A percentile compares a stretch with the other conserved stretches of the same genome.
phyloP scores from a whole-genome alignment of 2,797 vertebrate genomes.

The Muscicapa comitata region DNA sequence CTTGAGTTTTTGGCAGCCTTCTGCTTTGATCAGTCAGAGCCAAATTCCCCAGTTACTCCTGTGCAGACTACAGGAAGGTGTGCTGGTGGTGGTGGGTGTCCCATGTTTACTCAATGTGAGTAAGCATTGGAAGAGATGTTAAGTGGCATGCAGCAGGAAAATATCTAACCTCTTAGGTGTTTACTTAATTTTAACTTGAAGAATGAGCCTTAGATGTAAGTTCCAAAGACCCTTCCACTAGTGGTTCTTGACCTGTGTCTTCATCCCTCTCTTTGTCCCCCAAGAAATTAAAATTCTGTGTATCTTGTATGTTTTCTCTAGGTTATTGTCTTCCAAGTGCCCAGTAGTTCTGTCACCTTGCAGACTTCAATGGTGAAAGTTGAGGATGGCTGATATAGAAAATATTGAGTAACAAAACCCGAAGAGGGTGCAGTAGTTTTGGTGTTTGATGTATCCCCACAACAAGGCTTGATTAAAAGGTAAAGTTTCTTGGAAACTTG shows the following conservation, averaged over 20 bases:
- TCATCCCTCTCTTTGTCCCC: not conserved
- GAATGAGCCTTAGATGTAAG: not conserved
- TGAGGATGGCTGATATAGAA: not conserved
- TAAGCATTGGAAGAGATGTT: not conserved
- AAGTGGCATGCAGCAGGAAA: fast-evolving
- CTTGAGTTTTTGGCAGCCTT: not conserved
- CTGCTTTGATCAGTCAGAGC: not conserved
- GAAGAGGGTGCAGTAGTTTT: not conserved
- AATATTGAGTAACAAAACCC: not conserved
- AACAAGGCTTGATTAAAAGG: not conserved
- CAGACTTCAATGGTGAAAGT: not conserved
- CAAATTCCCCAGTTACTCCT: not conserved
- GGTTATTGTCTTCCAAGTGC: not conserved
- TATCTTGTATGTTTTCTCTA: not conserved
- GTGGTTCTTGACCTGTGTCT: not conserved
- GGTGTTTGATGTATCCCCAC: not conserved
- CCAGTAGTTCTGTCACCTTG: not conserved
- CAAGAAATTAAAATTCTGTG: not conserved
- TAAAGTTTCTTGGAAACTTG: not conserved
- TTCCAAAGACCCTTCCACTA: not conserved
- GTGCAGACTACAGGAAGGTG: not conserved
- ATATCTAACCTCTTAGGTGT: not conserved
- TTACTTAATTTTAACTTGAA: not conserved
- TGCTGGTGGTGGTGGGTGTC: not conserved
- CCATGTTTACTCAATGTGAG: too few relatives aligned